phyloP scores from a whole-genome alignment of 1,140 invertebrate species.

The Neodiprion fabricii region DNA sequence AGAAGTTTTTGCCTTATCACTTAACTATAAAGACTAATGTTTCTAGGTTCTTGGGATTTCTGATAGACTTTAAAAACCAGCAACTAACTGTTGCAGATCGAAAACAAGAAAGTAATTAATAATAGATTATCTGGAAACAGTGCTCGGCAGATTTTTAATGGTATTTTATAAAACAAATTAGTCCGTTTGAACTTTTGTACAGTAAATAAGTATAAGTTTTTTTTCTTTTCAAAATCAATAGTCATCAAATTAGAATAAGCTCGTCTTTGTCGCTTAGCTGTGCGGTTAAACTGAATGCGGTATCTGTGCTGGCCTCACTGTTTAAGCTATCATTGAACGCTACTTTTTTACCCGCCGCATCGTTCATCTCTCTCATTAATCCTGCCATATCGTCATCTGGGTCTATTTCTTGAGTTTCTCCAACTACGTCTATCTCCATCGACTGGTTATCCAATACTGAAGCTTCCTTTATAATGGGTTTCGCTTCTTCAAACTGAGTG shows the following conservation, averaged over 20 bases:
- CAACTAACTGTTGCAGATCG: too few relatives aligned
- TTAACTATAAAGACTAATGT: too few relatives aligned
- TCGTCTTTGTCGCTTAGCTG: conserved; percentile 58
- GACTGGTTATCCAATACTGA: conserved; percentile 34
- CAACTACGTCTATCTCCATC: conserved; percentile 52
- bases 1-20: too few relatives aligned
- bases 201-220: background rate
- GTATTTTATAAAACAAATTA: too few relatives aligned
- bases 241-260: conserved; percentile 37
- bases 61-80: too few relatives aligned
- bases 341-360: conserved; percentile 46
- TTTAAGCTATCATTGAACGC: conserved; percentile 53
- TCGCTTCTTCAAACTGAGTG: conserved; percentile 48
- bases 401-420: conserved; percentile 53
- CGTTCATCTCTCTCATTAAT: conserved; percentile 60
- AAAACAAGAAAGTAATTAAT: too few relatives aligned
- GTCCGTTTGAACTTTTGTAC: too few relatives aligned
- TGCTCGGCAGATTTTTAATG: too few relatives aligned
- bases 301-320: conserved; percentile 58
- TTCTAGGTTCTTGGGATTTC: too few relatives aligned
- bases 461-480: conserved; percentile 23
- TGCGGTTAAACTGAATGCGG: conserved; percentile 54
- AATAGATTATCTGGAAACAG: too few relatives aligned
- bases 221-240: background rate
- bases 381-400: conserved; percentile 61